phyloP scores from a whole-genome alignment of 2,888 invertebrate species.

The Molanna angustata region DNA sequence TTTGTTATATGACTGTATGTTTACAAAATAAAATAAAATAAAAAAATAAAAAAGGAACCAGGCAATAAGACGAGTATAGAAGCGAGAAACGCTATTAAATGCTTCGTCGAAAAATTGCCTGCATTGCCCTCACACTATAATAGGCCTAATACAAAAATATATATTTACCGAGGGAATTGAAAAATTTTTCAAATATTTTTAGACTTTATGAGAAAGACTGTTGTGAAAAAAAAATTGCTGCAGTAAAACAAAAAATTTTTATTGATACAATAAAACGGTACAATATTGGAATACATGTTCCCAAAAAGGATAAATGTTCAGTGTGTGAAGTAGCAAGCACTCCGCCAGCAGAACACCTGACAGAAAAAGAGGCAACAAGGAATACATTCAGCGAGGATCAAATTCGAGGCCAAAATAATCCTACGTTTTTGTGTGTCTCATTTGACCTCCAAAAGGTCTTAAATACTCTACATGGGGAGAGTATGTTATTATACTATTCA shows the following conservation, averaged over 20 bases:
- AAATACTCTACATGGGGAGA: slow-evolving; percentile 7
- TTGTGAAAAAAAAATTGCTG: not conserved
- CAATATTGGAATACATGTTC: slow-evolving; percentile 4
- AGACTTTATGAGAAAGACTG: not conserved
- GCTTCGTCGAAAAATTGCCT: not conserved
- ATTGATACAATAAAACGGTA: not conserved
- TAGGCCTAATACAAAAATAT: slow-evolving; percentile 2
- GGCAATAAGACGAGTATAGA: not conserved
- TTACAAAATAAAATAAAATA: too few species aligned
- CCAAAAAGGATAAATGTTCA: slow-evolving; percentile 4
- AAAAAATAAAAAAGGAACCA: too few species aligned
- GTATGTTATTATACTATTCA: slow-evolving; percentile 7
- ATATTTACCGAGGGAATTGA: not conserved
- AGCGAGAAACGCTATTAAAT: not conserved
- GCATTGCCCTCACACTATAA: slow-evolving; percentile 1
- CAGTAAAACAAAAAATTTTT: slow-evolving; percentile 1
- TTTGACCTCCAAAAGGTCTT: slow-evolving; percentile 8
- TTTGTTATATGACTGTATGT: too few species aligned
- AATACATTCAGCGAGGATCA: not conserved
- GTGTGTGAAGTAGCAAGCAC: slow-evolving; percentile 1
- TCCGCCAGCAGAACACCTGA: not conserved
- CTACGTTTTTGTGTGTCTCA: slow-evolving; percentile 2
- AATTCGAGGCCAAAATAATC: slow-evolving; percentile 6
- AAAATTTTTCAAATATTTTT: not conserved
- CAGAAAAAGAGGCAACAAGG: slow-evolving; percentile 1